phyloP scores from a whole-genome alignment of 2,797 vertebrate genomes.

The Taeniopygia guttata region DNA sequence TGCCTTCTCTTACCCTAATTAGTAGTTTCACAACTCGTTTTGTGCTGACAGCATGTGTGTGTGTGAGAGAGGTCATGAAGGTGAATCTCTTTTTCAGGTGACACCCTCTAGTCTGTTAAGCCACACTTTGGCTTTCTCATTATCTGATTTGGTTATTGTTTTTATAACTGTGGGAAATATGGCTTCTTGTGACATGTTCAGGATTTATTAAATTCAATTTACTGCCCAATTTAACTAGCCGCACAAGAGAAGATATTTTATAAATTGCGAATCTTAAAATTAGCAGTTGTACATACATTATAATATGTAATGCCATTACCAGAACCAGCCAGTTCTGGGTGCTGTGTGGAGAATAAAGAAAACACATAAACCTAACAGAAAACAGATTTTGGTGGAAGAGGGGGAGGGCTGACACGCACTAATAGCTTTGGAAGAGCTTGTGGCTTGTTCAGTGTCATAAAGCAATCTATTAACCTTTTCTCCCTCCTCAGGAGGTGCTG shows the following conservation, averaged over 20 bases:
- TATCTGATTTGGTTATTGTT: slow-evolving; percentile 44
- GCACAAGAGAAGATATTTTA: slow-evolving; percentile 17
- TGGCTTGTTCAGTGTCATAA: slow-evolving; percentile 45
- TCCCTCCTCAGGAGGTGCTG: slow-evolving; percentile 41
- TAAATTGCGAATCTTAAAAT: slow-evolving; percentile 26
- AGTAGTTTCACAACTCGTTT: slow-evolving; percentile 55
- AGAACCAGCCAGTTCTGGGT: slow-evolving; percentile 52
- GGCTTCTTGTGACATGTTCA: not conserved
- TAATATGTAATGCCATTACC: slow-evolving; percentile 50
- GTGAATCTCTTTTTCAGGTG: slow-evolving; percentile 68
- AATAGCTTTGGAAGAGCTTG: slow-evolving; percentile 39
- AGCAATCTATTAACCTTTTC: slow-evolving; percentile 60
- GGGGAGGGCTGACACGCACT: slow-evolving; percentile 35
- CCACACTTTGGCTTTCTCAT: slow-evolving; percentile 55
- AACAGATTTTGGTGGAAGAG: slow-evolving; percentile 44
- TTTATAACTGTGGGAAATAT: not conserved
- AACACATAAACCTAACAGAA: slow-evolving; percentile 64
- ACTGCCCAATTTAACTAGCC: not conserved
- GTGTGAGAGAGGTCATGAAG: slow-evolving; percentile 61
- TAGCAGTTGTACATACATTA: not conserved
- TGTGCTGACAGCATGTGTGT: not conserved
- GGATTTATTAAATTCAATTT: slow-evolving; percentile 25
- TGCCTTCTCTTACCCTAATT: slow-evolving; percentile 59
- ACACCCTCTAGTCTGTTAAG: slow-evolving; percentile 35
- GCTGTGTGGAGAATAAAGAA: slow-evolving; percentile 50